These are phyloP conservation scores for Lissocephala sabroskyi DNA, from an alignment of 2,888 invertebrate genomes.

Conservation along the genomic window DNA sequence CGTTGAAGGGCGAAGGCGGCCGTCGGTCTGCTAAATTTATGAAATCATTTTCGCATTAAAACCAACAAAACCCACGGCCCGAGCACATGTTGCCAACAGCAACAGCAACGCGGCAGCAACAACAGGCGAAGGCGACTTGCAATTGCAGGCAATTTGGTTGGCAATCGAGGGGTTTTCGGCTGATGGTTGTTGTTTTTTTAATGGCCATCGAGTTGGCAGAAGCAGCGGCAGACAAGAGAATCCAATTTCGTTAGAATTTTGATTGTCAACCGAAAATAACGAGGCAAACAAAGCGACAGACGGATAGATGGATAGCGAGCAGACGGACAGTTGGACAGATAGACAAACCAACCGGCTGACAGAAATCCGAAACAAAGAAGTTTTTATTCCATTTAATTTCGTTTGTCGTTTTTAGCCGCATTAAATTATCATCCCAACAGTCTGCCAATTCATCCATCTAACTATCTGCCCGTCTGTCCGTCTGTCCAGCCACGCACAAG, in stretches of 20 bases:
- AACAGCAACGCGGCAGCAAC: slow-evolving; percentile 26
- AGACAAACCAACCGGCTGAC: slow-evolving; percentile 4
- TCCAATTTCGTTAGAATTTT: slow-evolving; percentile 58
- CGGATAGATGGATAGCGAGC: slow-evolving; percentile 2
- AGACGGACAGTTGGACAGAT: slow-evolving; percentile 6
- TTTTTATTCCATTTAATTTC: too few relatives aligned
- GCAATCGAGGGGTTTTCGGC: slow-evolving; percentile 10
- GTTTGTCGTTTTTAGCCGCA: too few relatives aligned
- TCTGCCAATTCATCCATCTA: too few relatives aligned
- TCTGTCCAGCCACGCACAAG: slow-evolving; percentile 51
- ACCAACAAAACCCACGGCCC: slow-evolving; percentile 16
- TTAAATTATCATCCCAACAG: too few relatives aligned
- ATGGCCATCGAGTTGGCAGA: slow-evolving; percentile 16
- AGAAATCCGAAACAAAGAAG: slow-evolving; percentile 44
- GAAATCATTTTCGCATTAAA: slow-evolving; percentile 52
- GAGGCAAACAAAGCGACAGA: slow-evolving; percentile 21
- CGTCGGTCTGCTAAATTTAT: slow-evolving; percentile 14
- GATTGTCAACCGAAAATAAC: slow-evolving; percentile 53
- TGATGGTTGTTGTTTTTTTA: slow-evolving; percentile 18
- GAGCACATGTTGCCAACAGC: slow-evolving; percentile 35
- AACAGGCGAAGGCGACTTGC: slow-evolving; percentile 30
- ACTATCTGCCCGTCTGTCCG: too few relatives aligned
- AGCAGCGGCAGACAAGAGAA: slow-evolving; percentile 43
- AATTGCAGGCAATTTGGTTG: slow-evolving; percentile 43
- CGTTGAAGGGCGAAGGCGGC: slow-evolving; percentile 1